Conservation (phyloP, 1,140 invertebrate species). For the Cotesia vestalis region DNA sequence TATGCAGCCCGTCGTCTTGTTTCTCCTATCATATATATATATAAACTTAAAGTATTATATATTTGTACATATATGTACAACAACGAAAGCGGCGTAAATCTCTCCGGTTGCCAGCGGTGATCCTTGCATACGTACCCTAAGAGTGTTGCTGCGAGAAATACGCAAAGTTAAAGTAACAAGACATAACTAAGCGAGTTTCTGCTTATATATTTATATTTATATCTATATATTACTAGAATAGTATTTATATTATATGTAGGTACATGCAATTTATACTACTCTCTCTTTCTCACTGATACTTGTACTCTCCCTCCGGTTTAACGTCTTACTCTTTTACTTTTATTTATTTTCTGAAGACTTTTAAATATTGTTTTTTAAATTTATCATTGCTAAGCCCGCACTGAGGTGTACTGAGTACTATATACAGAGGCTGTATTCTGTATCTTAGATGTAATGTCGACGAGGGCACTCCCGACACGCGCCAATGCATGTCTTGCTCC, state of each 20-base stretch:
- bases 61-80: background rate
- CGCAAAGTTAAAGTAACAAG: constrained; percentile 29
- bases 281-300: constrained; percentile 26
- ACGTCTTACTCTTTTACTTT: background rate
- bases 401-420: background rate
- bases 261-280: constrained; percentile 16
- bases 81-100: constrained; percentile 41
- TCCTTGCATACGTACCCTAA: constrained; percentile 17
- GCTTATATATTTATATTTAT: constrained; percentile 20
- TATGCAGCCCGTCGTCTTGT: constrained; percentile 29
- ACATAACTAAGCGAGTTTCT: constrained; percentile 26
- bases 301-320: background rate
- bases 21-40: too few species aligned
- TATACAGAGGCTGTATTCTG: constrained; percentile 23
- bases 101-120: constrained; percentile 23
- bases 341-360: background rate
- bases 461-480: constrained; percentile 61
- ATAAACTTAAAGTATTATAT: background rate
- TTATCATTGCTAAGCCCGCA: background rate
- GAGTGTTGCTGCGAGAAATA: constrained; percentile 20
- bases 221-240: constrained; percentile 7
- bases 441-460: background rate
- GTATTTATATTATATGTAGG: constrained; percentile 17
- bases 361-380: background rate
- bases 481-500: constrained; percentile 64